These are phyloP conservation scores for Mesembrinibis cayennensis DNA, from an alignment of 2,113 vertebrate species.

Conservation along the genomic window DNA sequence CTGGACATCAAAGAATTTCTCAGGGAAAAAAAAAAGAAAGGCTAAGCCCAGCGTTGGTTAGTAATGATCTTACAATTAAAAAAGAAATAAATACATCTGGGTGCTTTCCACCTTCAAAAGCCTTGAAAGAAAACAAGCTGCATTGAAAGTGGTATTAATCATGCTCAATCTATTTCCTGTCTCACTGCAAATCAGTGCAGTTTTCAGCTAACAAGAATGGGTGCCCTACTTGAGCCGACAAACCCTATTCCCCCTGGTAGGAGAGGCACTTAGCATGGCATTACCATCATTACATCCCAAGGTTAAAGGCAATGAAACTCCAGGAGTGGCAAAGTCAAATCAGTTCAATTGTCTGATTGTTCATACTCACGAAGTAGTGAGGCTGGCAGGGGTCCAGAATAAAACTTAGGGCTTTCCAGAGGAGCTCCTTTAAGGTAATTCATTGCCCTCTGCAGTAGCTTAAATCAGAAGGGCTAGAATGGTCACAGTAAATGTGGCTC, in stretches of 20 bases:
- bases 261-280: conserved; percentile 76
- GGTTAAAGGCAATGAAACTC: conserved; percentile 83
- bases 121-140: conserved; percentile 61
- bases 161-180: conserved; percentile 64
- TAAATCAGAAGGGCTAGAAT: conserved; percentile 78
- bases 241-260: conserved; percentile 67
- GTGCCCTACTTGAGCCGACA: conserved; percentile 76
- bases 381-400: conserved; percentile 77
- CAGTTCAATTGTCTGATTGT: conserved; percentile 84
- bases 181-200: conserved; percentile 75
- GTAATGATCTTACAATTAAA: conserved; percentile 60
- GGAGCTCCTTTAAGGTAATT: conserved; percentile 83
- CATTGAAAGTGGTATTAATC: conserved; percentile 69
- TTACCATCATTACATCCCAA: conserved; percentile 78
- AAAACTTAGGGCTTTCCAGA: conserved; percentile 76
- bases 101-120: conserved; percentile 42
- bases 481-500: conserved; percentile 76
- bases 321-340: conserved; percentile 82
- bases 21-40: neutral
- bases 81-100: conserved; percentile 36
- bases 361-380: conserved; percentile 76
- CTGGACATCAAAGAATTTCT: neutral
- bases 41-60: neutral
- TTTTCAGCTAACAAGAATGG: conserved; percentile 80
- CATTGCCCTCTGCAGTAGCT: conserved; percentile 79